phyloP scores from a whole-genome alignment of 23 tunicate genomes.

The Ciona savignyi region DNA sequence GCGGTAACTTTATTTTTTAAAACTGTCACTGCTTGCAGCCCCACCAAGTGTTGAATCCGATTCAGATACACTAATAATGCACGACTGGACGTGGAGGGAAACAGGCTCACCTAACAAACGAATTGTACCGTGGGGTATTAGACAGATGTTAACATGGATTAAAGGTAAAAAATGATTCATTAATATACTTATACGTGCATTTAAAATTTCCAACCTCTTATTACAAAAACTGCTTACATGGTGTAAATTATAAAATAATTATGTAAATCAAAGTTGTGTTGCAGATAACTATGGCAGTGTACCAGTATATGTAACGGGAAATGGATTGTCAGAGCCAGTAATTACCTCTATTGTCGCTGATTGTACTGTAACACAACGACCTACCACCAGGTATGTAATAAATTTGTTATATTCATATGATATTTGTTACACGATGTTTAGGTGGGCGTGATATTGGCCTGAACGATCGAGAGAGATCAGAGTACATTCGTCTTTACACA shows the following conservation, averaged over 20 bases:
- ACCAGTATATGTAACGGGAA: constrained; percentile 71
- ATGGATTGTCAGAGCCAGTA: constrained; percentile 81
- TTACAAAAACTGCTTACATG: too few species aligned
- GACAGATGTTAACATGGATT: constrained; percentile 66
- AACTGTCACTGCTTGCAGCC: too few species aligned
- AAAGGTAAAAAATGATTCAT: too few species aligned
- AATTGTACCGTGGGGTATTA: constrained; percentile 90
- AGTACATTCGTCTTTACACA: constrained; percentile 41
- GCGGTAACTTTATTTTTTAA: too few species aligned
- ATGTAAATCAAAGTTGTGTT: too few species aligned
- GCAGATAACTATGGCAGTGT: constrained; percentile 48
- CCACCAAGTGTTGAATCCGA: constrained; percentile 46
- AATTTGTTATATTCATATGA: too few species aligned
- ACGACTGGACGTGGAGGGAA: constrained; percentile 82
- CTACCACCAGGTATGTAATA: constrained; percentile 16
- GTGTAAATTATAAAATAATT: too few species aligned
- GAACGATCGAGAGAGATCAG: constrained; percentile 71
- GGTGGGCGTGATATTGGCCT: constrained; percentile 71
- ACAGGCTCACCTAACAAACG: constrained; percentile 42
- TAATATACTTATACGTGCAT: too few species aligned
- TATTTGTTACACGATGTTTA: too few species aligned
- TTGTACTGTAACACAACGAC: constrained; percentile 24
- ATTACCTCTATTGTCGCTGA: constrained; percentile 23
- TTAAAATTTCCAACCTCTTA: too few species aligned
- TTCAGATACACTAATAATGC: constrained; percentile 20